Conservation (phyloP, 2,797 vertebrate genomes). For the Alauda arvensis region DNA sequence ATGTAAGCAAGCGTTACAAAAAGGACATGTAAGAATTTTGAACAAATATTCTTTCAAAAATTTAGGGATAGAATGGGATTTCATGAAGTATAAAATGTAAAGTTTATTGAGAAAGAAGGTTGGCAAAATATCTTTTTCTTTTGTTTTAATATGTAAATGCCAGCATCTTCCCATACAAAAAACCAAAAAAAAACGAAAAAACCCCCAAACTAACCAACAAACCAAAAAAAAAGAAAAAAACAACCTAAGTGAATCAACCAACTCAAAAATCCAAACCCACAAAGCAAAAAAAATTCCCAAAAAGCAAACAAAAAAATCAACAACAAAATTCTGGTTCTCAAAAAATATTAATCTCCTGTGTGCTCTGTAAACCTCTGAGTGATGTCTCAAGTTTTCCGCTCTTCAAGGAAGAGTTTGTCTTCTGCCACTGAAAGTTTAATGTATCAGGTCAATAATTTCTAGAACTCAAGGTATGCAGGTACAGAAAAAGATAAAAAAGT, state of each 20-base stretch:
- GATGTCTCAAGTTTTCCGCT: neutral
- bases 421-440: neutral
- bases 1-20: neutral
- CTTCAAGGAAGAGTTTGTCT: neutral
- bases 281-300: rapidly evolving
- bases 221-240: too few relatives aligned
- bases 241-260: neutral
- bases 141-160: neutral
- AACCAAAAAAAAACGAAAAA: too few relatives aligned
- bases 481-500: neutral
- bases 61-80: neutral
- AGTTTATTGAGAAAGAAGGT: neutral
- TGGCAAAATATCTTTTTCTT: neutral
- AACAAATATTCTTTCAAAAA: neutral
- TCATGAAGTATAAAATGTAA: neutral
- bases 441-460: neutral
- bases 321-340: neutral
- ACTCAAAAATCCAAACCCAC: neutral
- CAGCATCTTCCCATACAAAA: neutral
- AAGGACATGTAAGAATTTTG: neutral
- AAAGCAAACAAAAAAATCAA: neutral
- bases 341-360: neutral
- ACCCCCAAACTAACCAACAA: too few relatives aligned
- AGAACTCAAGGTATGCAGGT: neutral
- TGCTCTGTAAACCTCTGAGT: neutral